Conservation (phyloP, 2,888 invertebrate species). For the Auanema sp. region DNA sequence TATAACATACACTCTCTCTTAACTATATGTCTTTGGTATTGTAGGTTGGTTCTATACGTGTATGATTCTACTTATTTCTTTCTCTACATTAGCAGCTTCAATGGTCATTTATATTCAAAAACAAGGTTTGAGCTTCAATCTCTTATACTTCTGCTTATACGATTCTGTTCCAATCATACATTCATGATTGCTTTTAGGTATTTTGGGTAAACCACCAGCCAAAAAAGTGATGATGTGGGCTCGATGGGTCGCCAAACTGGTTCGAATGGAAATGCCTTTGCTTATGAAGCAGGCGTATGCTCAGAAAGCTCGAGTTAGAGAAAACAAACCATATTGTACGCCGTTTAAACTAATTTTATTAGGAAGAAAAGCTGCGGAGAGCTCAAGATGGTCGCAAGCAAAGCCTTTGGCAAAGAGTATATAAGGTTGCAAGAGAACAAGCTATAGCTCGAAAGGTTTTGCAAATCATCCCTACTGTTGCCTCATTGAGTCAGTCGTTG, state of each 20-base stretch:
- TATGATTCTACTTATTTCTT: conserved; percentile 67
- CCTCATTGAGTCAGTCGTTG: neutral
- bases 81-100: conserved; percentile 67
- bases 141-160: neutral
- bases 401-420: conserved; percentile 48
- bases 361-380: conserved; percentile 46
- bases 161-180: neutral
- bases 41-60: conserved; percentile 67
- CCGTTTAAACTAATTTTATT: conserved; percentile 5
- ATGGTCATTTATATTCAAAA: conserved; percentile 67
- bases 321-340: neutral
- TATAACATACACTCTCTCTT: conserved; percentile 7
- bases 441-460: conserved; percentile 24
- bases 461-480: neutral
- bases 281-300: conserved; percentile 61
- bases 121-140: conserved; percentile 24
- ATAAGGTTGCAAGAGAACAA: conserved; percentile 38
- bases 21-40: no score
- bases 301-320: conserved; percentile 49
- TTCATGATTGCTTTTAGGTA: conserved; percentile 31
- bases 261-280: conserved; percentile 58
- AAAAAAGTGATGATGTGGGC: conserved; percentile 51
- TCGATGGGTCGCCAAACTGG: conserved; percentile 43
- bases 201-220: conserved; percentile 55
- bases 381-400: conserved; percentile 38